Evolutionary conservation across 2,113 vertebrate species (phyloP).

Genomic region (Aviceda subcristata): DNA sequence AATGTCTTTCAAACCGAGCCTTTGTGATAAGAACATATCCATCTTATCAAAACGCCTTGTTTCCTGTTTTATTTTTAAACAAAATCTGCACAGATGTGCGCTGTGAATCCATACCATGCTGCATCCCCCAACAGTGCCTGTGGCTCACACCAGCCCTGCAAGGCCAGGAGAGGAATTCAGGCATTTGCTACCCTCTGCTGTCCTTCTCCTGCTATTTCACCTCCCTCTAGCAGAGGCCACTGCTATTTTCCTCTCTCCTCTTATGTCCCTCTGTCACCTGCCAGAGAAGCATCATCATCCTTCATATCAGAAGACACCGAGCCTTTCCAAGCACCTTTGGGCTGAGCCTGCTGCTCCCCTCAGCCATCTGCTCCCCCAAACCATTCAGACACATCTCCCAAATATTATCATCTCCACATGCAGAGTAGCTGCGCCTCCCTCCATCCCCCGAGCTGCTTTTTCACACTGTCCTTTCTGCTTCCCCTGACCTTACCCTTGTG

Average conservation of each 20-base stretch:
- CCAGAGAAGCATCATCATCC: not conserved
- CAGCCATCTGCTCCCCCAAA: not conserved
- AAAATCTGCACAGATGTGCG: not conserved
- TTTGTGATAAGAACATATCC: not conserved
- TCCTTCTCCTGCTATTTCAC: not conserved
- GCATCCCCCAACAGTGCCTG: not conserved
- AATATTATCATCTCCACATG: rapidly evolving
- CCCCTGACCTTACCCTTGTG: not conserved
- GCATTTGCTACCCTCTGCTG: conserved; percentile 62
- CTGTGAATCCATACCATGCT: not conserved
- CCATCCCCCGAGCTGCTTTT: not conserved
- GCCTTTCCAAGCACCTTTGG: not conserved
- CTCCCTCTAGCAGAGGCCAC: not conserved
- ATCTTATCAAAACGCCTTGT: not conserved
- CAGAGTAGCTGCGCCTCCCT: not conserved
- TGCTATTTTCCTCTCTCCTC: not conserved
- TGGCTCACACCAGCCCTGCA: not conserved
- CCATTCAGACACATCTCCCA: not conserved
- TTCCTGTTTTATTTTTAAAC: not conserved
- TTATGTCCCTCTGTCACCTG: not conserved
- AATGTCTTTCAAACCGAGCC: not conserved
- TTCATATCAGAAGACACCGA: not conserved
- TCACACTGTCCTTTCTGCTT: not conserved
- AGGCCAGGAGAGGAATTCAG: not conserved
- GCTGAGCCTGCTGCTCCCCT: not conserved